Percentiles rank a stretch among this genome's conserved stretches.
Evolutionary conservation across 2,888 invertebrate genomes (phyloP).

Genomic region (Adelognathus sp.): DNA sequence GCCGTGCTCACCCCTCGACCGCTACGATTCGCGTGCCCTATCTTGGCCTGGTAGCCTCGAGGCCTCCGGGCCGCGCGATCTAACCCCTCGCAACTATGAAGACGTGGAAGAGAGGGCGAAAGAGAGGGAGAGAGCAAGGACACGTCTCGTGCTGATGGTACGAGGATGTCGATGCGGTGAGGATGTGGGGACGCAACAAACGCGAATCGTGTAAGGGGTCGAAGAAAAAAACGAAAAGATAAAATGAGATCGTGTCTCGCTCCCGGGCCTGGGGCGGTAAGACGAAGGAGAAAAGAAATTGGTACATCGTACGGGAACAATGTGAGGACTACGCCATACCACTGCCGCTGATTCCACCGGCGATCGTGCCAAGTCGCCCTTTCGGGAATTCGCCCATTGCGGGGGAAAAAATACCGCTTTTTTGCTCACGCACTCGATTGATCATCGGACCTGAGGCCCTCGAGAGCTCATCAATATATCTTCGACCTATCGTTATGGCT

Average conservation of each 20-base stretch:
- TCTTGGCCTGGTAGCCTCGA: slow-evolving; percentile 73
- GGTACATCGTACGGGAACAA: slow-evolving; percentile 77
- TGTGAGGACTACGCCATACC: slow-evolving; percentile 50
- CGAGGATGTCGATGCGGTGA: slow-evolving; percentile 56
- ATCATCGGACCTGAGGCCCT: neutral
- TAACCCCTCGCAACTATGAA: slow-evolving; percentile 45
- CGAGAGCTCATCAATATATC: neutral
- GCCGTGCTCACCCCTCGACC: slow-evolving; percentile 64
- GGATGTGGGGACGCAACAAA: slow-evolving; percentile 75
- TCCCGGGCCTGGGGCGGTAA: slow-evolving; percentile 62
- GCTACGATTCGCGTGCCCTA: slow-evolving; percentile 75
- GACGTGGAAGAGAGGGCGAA: slow-evolving; percentile 14
- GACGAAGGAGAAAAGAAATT: slow-evolving; percentile 76
- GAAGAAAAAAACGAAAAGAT: slow-evolving; percentile 68
- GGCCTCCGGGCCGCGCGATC: slow-evolving; percentile 65
- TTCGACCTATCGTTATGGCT: neutral
- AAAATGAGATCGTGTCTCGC: slow-evolving; percentile 80
- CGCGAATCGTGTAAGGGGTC: slow-evolving; percentile 78
- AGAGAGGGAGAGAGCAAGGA: slow-evolving; percentile 38
- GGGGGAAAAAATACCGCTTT: neutral
- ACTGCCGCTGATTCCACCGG: slow-evolving; percentile 37
- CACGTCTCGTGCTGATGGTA: slow-evolving; percentile 47
- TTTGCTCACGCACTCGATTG: slow-evolving; percentile 19
- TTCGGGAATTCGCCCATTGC: slow-evolving; percentile 22
- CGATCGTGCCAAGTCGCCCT: slow-evolving; percentile 31